Base-by-base conservation (phyloP, 1,140 invertebrate species). In the Hyphantria cunea region DNA sequence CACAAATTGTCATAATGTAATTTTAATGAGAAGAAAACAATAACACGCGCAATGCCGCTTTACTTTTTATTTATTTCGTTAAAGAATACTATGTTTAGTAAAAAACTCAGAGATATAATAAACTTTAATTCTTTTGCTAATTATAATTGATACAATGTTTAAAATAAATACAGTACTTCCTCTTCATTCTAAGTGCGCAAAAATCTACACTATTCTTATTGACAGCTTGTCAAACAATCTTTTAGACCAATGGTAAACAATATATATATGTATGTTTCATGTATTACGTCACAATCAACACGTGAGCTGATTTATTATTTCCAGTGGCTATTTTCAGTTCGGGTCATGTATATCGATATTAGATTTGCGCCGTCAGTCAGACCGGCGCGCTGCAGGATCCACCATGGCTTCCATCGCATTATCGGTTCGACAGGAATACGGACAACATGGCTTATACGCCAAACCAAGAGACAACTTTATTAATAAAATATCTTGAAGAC, bases 271-370 rank as follows among this genome's bases (percentile, higher is more conserved):
- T 68, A 72, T 76, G 5, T n/a, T n/a, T n/a, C 17, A 58, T 56
- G 70, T 42, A 69, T 79, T 80, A 74, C 80, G 79, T 78, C 76
- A 85, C 70, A 68, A 78, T 77, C 69, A 71, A 82, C 76, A 80
- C 70, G 74, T 70, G 64, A 70, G 63, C 73, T 68, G 71, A 77
- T 77, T 77, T 80, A 78, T 69, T 69, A 71, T 70, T 78, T 86
- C 80, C 82, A 83, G 79, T 59, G 48, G 78, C 84, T 89, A 86
- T 86, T 89, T 86, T 84, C 69, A 85, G 80, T 81, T 65, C 82
- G 74, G 76, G 74, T 84, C 70, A 78, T 78, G 67, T 74, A 68
- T 61, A 83, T 79, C 66, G 67, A 70, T 73, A 69, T 73, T 68
- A 68, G 67, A 66, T 67, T 68, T 51, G 66, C 50, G 61, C 67